phyloP scores from a whole-genome alignment of 2,888 invertebrate genomes.

The Congeria kusceri region DNA sequence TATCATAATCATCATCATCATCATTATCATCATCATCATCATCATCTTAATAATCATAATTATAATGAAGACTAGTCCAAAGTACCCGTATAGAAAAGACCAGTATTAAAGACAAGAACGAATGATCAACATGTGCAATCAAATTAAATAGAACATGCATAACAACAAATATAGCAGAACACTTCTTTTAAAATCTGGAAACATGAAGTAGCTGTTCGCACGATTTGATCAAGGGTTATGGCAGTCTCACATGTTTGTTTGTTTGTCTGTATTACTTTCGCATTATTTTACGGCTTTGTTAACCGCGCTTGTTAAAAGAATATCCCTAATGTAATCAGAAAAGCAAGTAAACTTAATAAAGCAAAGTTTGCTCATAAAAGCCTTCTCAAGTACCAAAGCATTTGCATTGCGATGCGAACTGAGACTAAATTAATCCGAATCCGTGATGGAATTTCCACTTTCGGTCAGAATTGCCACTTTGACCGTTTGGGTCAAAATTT shows the following conservation, averaged over 20 bases:
- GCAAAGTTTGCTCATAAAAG: constrained; percentile 56
- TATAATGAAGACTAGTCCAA: no score
- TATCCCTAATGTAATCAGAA: constrained; percentile 50
- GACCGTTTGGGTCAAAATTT: constrained; percentile 10
- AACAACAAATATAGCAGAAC: no score
- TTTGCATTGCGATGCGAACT: constrained; percentile 22
- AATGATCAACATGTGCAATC: no score
- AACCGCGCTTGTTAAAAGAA: constrained; percentile 30
- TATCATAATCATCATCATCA: background rate
- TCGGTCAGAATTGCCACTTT: constrained; percentile 33
- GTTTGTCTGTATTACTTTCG: constrained; percentile 26
- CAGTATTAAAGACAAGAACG: no score
- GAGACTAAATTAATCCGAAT: constrained; percentile 32
- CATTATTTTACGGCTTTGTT: constrained; percentile 40
- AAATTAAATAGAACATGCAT: no score
- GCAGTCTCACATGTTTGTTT: background rate
- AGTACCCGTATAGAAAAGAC: no score
- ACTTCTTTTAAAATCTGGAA: no score
- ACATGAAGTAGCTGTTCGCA: no score
- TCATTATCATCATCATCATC: no score
- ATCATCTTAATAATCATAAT: no score
- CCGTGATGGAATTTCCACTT: constrained; percentile 27
- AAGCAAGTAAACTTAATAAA: constrained; percentile 47
- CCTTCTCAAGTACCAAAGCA: constrained; percentile 27
- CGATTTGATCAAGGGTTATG: no score